These are phyloP conservation scores for Magallana angulata DNA, from an alignment of 1,140 invertebrate genomes.

Conservation along the genomic window DNA sequence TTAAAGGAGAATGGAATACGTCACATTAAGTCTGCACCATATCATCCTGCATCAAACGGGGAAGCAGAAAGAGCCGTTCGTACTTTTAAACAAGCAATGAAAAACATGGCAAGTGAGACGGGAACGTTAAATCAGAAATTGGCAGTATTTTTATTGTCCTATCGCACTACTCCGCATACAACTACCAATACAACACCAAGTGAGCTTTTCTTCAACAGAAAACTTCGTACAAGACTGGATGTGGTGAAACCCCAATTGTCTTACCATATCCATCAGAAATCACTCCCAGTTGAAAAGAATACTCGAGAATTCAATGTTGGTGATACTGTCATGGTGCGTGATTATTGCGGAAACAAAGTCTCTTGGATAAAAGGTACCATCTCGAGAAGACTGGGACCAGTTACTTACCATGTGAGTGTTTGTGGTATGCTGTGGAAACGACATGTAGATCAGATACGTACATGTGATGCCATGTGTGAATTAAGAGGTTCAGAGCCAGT, in stretches of 20 bases:
- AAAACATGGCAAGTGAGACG: conserved; percentile 14
- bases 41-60: conserved; percentile 48
- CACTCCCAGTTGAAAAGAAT: neutral
- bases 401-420: conserved; percentile 40
- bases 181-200: conserved; percentile 49
- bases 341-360: neutral
- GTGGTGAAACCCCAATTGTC: conserved; percentile 43
- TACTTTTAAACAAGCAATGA: conserved; percentile 49
- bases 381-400: conserved; percentile 31
- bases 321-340: conserved; percentile 16
- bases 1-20: conserved; percentile 75
- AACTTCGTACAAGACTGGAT: conserved; percentile 46
- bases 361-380: conserved; percentile 36
- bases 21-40: conserved; percentile 57
- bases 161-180: conserved; percentile 45
- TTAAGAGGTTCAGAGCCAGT: neutral
- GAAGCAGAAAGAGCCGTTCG: conserved; percentile 49
- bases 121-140: conserved; percentile 42
- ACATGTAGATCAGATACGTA: conserved; percentile 39
- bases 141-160: conserved; percentile 45
- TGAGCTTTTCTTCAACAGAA: conserved; percentile 44
- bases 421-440: conserved; percentile 2
- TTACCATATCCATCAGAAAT: neutral
- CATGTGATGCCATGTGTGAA: neutral
- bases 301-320: neutral